Evolutionary conservation across 2,888 invertebrate genomes (phyloP), one percentile per base, ranked within the genome.

Genomic region (Mesoligia furuncula): DNA sequence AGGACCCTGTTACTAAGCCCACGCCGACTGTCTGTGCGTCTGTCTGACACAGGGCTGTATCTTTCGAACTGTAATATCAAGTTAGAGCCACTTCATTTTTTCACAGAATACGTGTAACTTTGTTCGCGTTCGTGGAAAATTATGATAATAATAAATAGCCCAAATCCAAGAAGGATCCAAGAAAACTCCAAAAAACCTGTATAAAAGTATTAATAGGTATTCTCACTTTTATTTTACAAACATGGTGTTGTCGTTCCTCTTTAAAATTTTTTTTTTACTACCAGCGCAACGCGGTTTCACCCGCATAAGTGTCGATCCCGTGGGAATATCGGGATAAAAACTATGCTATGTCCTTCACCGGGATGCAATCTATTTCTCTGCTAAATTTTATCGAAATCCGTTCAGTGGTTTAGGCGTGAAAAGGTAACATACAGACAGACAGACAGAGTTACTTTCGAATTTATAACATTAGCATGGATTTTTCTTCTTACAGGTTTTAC

Each of bases 401-500:
- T 31, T 31, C 31, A 31, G 31, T 31, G 31, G 31, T 31, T 31
- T 31, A 31, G 31, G 31, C 31, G 31, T 31, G 31, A 31, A 31
- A 31, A 31, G 31, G 31, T 31, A 31, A 31, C 31, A 31, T 2
- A 31, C 31, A 31, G 31, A 31, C 31, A 31, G 31, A 31, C 31
- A 4, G 31, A 31, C 31, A 31, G 4, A 31, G 31, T 31, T 31
- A 31, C 31, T 31, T 31, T 31, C 31, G 31, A 31, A 31, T 31
- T 2, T 31, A 31, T 31, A 31, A 31, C 4, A 31, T 31, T 31
- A 31, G 31, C 4, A 31, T 31, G 31, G 24, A 11, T 13, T 45
- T 59, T 54, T 45, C 7, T 54, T 69, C 0, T 84, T 84, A 48
- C 84, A 83, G 83, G 27, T 71, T 80, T 54, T 24, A 71, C 39